Conservation (phyloP, 2,797 vertebrate species). For the Pachyuromys duprasi region DNA sequence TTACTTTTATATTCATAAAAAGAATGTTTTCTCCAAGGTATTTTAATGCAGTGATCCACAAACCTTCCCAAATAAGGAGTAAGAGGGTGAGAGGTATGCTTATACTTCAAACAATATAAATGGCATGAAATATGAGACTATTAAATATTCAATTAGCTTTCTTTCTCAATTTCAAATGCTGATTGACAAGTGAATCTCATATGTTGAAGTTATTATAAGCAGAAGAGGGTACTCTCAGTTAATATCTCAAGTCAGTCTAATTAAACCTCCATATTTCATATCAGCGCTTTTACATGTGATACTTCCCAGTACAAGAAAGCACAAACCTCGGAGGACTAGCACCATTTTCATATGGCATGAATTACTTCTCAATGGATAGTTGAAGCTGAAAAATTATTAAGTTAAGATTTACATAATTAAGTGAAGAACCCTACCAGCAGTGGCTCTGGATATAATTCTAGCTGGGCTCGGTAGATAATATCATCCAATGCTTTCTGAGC, state of each 20-base stretch:
- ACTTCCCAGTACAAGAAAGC: slow-evolving; percentile 28
- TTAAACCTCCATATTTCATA: slow-evolving; percentile 50
- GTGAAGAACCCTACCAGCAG: slow-evolving; percentile 93
- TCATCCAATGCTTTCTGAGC: slow-evolving; percentile 98
- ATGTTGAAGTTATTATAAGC: slow-evolving; percentile 23
- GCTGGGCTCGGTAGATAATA: slow-evolving; percentile 95
- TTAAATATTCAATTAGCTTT: slow-evolving; percentile 54
- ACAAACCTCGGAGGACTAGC: slow-evolving; percentile 58
- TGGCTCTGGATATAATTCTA: slow-evolving; percentile 97
- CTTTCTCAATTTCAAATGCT: slow-evolving; percentile 46
- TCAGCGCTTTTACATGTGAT: slow-evolving; percentile 13
- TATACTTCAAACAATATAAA: slow-evolving; percentile 23
- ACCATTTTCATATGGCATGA: slow-evolving; percentile 7
- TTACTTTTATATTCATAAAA: slow-evolving; percentile 61
- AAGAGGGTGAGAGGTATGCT: neutral
- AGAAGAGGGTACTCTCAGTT: slow-evolving; percentile 15
- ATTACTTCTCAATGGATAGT: slow-evolving; percentile 35
- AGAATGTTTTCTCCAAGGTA: slow-evolving; percentile 33
- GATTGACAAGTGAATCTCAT: slow-evolving; percentile 42
- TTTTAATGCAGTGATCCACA: slow-evolving; percentile 32
- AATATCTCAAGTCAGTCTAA: slow-evolving; percentile 14
- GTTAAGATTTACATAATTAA: slow-evolving; percentile 30
- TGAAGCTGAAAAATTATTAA: slow-evolving; percentile 33
- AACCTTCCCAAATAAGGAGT: slow-evolving; percentile 34
- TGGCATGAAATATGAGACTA: slow-evolving; percentile 21